Evolutionary conservation across 2,888 invertebrate species (phyloP).

Genomic region (Lissonota sp.): DNA sequence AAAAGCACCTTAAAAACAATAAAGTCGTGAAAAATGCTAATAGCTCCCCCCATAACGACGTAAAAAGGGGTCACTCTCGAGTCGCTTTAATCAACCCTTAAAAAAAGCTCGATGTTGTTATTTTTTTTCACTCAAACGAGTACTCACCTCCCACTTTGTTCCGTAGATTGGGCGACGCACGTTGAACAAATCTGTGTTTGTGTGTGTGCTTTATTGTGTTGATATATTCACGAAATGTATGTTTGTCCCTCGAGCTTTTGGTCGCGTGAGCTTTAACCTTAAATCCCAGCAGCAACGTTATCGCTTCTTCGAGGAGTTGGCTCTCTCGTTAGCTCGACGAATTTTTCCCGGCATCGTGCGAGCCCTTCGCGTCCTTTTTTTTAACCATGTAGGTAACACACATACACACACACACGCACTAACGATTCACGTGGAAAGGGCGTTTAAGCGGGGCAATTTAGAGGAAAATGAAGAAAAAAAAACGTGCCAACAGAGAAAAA

Average conservation of each 20-base stretch:
- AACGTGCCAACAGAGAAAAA: background rate
- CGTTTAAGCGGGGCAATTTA: background rate
- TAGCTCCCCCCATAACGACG: no score
- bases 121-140: background rate
- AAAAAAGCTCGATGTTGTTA: no score
- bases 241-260: conserved; percentile 9
- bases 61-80: no score
- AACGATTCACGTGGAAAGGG: no score
- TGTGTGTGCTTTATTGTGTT: background rate
- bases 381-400: conserved; percentile 1
- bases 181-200: conserved; percentile 20
- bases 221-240: conserved; percentile 14
- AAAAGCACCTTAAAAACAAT: no score
- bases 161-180: conserved; percentile 29
- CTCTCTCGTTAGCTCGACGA: conserved; percentile 17
- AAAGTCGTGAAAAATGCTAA: no score
- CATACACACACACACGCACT: background rate
- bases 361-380: conserved; percentile 31
- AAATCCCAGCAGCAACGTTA: conserved; percentile 64
- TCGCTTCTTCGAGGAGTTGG: conserved; percentile 40
- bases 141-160: conserved; percentile 57
- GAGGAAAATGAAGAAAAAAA: background rate
- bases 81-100: no score
- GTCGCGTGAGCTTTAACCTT: conserved; percentile 61
- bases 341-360: conserved; percentile 48